phyloP scores from a whole-genome alignment of 2,113 vertebrate genomes.

The Vulpes lagopus region DNA sequence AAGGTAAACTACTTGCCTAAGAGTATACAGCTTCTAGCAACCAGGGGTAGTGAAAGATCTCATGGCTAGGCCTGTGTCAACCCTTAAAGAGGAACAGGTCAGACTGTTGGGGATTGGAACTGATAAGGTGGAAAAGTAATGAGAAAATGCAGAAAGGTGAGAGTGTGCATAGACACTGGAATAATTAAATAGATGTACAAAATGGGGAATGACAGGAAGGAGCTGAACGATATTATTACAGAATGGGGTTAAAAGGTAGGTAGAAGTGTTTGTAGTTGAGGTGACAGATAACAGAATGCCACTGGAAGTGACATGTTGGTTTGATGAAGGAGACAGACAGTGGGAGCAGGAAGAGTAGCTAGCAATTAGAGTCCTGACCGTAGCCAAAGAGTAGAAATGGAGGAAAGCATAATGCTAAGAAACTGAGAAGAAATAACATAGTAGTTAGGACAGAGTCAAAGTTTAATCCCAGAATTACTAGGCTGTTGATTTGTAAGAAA shows the following conservation, averaged over 20 bases:
- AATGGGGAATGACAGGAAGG: neutral
- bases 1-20: conserved; percentile 6
- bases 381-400: neutral
- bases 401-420: neutral
- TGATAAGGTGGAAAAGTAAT: conserved; percentile 17
- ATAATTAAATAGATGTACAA: neutral
- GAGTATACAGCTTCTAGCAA: neutral
- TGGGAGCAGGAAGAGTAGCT: neutral
- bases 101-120: neutral
- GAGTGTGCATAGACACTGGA: neutral
- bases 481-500: neutral
- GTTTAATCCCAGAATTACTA: neutral
- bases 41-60: neutral
- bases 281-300: neutral
- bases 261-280: neutral
- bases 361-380: neutral
- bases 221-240: neutral
- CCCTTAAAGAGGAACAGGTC: neutral
- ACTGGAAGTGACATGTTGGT: neutral
- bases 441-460: conserved; percentile 27
- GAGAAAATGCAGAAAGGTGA: conserved; percentile 2
- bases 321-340: neutral
- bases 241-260: neutral
- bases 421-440: neutral
- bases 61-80: neutral